Conservation (phyloP, 2,888 invertebrate species). For the Acrobasis consociella region DNA sequence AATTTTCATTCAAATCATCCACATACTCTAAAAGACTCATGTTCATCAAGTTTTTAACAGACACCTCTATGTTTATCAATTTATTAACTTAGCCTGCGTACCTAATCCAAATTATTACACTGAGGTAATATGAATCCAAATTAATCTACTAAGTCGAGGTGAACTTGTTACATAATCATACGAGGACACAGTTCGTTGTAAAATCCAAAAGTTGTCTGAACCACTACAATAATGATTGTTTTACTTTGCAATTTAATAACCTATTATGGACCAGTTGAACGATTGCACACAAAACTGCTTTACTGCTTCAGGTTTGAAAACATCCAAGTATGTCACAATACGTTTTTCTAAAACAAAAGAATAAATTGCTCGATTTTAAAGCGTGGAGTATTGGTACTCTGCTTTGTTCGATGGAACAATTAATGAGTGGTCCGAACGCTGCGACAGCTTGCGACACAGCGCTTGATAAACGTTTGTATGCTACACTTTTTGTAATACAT, state of each 20-base stretch:
- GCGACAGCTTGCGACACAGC: conserved; percentile 73
- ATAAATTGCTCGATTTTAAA: conserved; percentile 41
- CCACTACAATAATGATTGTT: conserved; percentile 43
- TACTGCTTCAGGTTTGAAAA: conserved; percentile 34
- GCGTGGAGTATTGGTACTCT: conserved; percentile 39
- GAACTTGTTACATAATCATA: conserved; percentile 61
- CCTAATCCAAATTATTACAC: conserved; percentile 32
- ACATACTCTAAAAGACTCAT: background rate
- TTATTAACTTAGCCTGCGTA: conserved; percentile 38
- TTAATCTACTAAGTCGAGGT: conserved; percentile 58
- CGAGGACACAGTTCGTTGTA: conserved; percentile 57
- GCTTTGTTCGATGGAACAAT: conserved; percentile 72
- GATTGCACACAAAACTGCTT: conserved; percentile 22
- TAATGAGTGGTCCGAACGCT: conserved; percentile 81
- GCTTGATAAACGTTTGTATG: conserved; percentile 76
- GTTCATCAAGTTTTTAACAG: background rate
- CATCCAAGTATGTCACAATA: conserved; percentile 45
- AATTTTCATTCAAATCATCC: conserved; percentile 26
- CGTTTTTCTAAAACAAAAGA: conserved; percentile 65
- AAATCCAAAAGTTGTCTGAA: conserved; percentile 53
- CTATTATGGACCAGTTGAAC: conserved; percentile 27
- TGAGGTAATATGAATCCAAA: conserved; percentile 48
- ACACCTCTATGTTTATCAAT: conserved; percentile 38
- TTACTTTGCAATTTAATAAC: conserved; percentile 35
- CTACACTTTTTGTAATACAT: conserved; percentile 80